These are phyloP conservation scores for Lagenorhynchus albirostris DNA, from an alignment of 2,113 vertebrate genomes.

Conservation along the genomic window DNA sequence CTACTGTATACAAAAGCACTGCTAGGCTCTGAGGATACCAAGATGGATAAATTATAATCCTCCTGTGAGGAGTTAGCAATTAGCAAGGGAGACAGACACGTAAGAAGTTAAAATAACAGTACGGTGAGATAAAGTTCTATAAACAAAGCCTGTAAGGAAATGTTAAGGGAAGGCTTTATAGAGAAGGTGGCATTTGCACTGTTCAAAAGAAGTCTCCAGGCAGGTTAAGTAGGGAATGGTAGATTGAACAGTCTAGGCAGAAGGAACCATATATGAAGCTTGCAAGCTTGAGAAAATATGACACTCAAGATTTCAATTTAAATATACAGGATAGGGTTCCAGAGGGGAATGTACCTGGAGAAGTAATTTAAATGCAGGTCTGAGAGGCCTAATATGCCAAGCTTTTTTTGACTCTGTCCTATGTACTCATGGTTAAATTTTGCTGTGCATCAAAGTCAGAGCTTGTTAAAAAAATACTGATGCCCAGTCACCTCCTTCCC, in stretches of 20 bases:
- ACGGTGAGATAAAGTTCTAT: neutral
- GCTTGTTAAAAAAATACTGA: slow-evolving; percentile 1
- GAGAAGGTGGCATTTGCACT: neutral
- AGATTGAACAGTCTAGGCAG: neutral
- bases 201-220: neutral
- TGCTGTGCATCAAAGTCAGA: neutral
- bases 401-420: neutral
- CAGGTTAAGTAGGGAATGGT: neutral
- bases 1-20: neutral
- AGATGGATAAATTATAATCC: slow-evolving; percentile 13
- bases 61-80: neutral
- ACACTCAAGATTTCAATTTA: neutral
- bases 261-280: neutral
- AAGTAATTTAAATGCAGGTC: neutral
- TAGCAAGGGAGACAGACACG: neutral
- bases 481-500: neutral
- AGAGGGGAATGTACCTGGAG: neutral
- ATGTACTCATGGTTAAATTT: neutral
- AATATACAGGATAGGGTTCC: neutral
- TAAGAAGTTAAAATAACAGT: neutral
- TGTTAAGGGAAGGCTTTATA: neutral
- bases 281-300: neutral
- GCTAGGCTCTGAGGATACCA: neutral
- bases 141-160: neutral
- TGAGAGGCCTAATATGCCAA: neutral